A percentile compares a stretch with the other conserved stretches of the same genome.
Conservation (phyloP, 2,888 invertebrate species). For the Eristalinus aeneus region DNA sequence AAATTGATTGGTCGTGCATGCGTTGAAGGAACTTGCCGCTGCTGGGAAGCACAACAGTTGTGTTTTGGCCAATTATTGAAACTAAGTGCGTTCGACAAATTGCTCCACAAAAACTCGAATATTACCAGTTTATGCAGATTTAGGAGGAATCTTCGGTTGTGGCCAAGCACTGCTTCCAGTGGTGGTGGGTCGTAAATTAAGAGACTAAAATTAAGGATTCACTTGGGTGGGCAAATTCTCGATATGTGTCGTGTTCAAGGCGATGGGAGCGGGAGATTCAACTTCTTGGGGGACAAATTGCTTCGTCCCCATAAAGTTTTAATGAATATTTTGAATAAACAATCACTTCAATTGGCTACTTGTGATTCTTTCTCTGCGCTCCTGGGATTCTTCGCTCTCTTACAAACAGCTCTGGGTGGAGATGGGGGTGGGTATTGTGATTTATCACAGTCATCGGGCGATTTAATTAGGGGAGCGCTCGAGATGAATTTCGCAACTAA, state of each 20-base stretch:
- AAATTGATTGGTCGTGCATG: constrained; percentile 34
- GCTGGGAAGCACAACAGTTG: constrained; percentile 41
- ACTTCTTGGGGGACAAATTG: constrained; percentile 5
- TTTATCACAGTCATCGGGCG: neutral
- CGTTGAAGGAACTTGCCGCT: neutral
- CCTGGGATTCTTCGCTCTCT: neutral
- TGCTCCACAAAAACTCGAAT: constrained; percentile 56
- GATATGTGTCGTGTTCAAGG: constrained; percentile 1
- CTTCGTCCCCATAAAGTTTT: constrained; percentile 21
- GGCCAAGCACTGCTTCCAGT: neutral
- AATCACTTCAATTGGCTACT: constrained; percentile 8
- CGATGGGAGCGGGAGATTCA: neutral
- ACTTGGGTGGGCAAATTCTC: constrained; percentile 30
- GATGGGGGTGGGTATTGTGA: neutral
- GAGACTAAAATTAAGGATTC: constrained; percentile 52
- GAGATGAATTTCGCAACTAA: neutral
- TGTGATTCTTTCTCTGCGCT: neutral
- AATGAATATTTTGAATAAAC: constrained; percentile 33
- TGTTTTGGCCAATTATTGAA: constrained; percentile 53
- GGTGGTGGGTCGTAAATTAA: constrained; percentile 33
- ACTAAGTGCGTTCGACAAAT: constrained; percentile 48
- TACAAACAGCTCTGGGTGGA: too few relatives aligned
- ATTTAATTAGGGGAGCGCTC: neutral
- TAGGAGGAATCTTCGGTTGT: constrained; percentile 48
- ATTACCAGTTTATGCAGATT: constrained; percentile 65